phyloP scores from a whole-genome alignment of 2,113 vertebrate species.

The Odocoileus hemionus region DNA sequence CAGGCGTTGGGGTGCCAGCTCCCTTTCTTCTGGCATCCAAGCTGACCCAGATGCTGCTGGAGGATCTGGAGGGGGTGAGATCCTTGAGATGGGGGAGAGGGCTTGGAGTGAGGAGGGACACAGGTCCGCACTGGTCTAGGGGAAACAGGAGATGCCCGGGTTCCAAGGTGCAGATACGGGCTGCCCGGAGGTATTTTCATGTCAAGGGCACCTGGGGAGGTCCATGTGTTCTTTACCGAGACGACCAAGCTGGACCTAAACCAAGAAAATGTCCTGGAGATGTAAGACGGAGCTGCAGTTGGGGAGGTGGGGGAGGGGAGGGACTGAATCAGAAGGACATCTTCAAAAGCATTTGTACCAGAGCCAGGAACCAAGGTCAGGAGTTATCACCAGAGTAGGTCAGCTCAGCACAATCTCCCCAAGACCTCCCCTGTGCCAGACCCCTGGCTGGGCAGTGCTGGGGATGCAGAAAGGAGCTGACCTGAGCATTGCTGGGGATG shows the following conservation, averaged over 20 bases:
- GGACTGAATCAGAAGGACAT: not conserved
- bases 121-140: not conserved
- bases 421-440: not conserved
- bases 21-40: not conserved
- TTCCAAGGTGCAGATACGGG: not conserved
- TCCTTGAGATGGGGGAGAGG: not conserved
- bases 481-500: not conserved
- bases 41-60: constrained; percentile 8
- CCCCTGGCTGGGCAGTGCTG: not conserved
- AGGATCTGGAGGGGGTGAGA: constrained; percentile 45
- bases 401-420: not conserved
- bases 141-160: not conserved
- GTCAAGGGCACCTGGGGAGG: not conserved
- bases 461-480: not conserved
- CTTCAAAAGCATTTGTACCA: not conserved
- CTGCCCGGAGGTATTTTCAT: not conserved
- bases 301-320: accelerated
- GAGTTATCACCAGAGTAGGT: not conserved
- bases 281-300: not conserved
- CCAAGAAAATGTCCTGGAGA: not conserved
- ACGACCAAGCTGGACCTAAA: not conserved
- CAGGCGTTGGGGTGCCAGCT: not conserved
- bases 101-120: not conserved
- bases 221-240: not conserved
- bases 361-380: not conserved